These are phyloP conservation scores for Sternotherus odoratus DNA, from an alignment of 2,797 vertebrate species.

Conservation along the genomic window DNA sequence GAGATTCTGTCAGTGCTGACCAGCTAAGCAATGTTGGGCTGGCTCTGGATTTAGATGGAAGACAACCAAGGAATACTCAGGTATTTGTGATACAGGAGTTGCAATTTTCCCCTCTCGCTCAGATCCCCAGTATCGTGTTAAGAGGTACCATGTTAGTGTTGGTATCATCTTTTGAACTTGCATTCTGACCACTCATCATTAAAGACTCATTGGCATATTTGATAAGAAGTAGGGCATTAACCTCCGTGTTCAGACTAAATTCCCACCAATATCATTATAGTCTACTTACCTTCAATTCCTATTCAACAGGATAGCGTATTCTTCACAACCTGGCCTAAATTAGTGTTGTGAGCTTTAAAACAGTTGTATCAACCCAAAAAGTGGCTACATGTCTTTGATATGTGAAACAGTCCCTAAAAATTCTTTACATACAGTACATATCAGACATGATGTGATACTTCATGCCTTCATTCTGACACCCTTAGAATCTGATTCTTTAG, in stretches of 20 bases:
- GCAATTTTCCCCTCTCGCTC: background rate
- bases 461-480: background rate
- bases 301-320: background rate
- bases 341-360: background rate
- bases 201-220: background rate
- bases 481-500: background rate
- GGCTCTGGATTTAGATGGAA: background rate
- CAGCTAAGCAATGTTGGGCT: background rate
- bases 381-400: background rate
- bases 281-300: slow-evolving; percentile 1
- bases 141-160: background rate
- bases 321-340: no score
- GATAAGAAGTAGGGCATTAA: background rate
- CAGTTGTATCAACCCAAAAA: background rate
- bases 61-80: background rate
- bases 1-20: background rate
- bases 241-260: background rate
- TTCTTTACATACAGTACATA: background rate
- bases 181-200: fast-evolving
- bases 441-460: background rate
- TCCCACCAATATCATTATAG: background rate
- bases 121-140: background rate
- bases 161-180: background rate
- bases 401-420: background rate
- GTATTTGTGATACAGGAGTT: background rate